Base-by-base conservation (phyloP, 2,888 invertebrate genomes). In the Morpho deidamia region DNA sequence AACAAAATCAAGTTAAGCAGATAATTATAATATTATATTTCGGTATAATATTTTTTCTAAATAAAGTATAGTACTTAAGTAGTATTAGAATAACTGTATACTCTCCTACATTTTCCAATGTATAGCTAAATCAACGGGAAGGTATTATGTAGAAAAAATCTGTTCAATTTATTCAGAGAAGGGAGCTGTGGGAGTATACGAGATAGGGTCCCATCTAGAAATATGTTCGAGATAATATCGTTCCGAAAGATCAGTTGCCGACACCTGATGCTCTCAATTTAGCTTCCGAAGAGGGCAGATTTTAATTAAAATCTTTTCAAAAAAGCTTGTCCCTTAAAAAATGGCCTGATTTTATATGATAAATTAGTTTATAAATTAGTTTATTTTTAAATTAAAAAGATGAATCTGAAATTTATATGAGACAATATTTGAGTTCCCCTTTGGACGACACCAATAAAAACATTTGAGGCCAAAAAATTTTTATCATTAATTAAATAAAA, bases 201-300 rank as follows among this genome's bases (percentile, higher is more conserved):
- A 63, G 72, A 69, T 72, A 71, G 75, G 74, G 75, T 77, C 83
- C 77, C 72, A 68, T 71, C 68, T 77, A 71, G 70, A 80, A 83
- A 85, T 83, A 85, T 84, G 82, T 82, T 79, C 64, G 69, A 77
- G 78, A 82, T 84, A 83, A 86, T 83, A 80, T 76, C 71, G 75
- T 79, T 81, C 76, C 76, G 72, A 73, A 71, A 74, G 78, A 83
- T 80, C 83, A 76, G 74, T 87, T 82, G 70, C 68, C 66, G 68
- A 80, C 88, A 89, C 88, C 88, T 89, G 88, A 87, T 87, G 78
- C 83, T 78, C 68, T 67, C 69, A 69, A 64, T 74, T 68, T 65
- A 68, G 66, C 67, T 72, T 71, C 72, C 67, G 70, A 68, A 68
- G 68, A 66, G 70, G 65, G 70, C 65, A 68, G 69, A 59, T 48